Conservation (phyloP, 1,140 invertebrate genomes). For the Caerostris extrusa region DNA sequence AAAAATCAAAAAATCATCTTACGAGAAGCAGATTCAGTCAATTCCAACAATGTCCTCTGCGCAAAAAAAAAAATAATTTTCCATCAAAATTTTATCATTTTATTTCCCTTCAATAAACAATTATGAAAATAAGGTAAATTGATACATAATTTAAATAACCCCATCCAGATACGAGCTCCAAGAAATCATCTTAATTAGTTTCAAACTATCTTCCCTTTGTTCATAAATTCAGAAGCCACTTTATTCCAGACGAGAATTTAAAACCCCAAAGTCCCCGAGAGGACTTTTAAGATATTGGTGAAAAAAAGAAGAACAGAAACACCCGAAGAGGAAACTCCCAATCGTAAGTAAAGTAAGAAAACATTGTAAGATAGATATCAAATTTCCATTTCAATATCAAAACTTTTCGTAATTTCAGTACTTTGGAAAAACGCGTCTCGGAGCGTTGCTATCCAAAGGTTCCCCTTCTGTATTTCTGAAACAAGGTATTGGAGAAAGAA, state of each 20-base stretch:
- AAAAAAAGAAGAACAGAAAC: not conserved
- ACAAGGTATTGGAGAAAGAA: constrained; percentile 39
- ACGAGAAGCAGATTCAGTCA: too few relatives aligned
- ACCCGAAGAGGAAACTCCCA: not conserved
- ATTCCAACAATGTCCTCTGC: too few relatives aligned
- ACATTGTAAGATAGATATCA: not conserved
- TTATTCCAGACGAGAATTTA: not conserved
- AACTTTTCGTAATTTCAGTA: constrained; percentile 40
- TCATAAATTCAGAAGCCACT: not conserved
- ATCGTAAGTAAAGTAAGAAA: not conserved
- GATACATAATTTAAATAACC: too few relatives aligned
- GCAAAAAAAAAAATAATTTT: too few relatives aligned
- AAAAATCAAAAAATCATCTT: too few relatives aligned
- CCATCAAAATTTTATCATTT: too few relatives aligned
- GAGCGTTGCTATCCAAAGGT: not conserved
- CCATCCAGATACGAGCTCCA: not conserved
- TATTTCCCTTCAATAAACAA: too few relatives aligned
- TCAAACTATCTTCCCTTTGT: not conserved
- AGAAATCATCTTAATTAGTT: not conserved
- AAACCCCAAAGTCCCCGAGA: too few relatives aligned
- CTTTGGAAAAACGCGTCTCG: not conserved
- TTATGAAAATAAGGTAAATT: too few relatives aligned
- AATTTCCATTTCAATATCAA: constrained; percentile 47
- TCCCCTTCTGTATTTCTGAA: not conserved
- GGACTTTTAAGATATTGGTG: not conserved